These are phyloP conservation scores for Myotis lucifugus DNA, from an alignment of 2,113 vertebrate genomes.

Conservation along the genomic window DNA sequence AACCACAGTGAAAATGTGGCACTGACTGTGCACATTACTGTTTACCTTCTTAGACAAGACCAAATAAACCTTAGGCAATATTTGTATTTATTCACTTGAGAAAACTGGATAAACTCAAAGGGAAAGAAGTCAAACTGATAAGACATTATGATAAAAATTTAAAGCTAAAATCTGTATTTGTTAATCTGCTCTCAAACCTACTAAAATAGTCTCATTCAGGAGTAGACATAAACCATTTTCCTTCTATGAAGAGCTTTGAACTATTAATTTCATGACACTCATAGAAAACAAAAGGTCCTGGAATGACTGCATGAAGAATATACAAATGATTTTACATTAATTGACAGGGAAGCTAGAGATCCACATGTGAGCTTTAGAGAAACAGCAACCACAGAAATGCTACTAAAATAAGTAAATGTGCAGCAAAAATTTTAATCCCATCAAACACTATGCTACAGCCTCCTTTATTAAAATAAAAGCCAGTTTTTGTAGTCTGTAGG, in stretches of 20 bases:
- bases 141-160: neutral
- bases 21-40: neutral
- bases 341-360: neutral
- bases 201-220: neutral
- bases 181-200: neutral
- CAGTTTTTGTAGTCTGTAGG: neutral
- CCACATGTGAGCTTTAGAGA: neutral
- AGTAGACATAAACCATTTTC: neutral
- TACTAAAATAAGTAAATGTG: neutral
- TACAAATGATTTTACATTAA: neutral
- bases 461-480: constrained; percentile 17
- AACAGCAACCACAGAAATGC: neutral
- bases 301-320: neutral
- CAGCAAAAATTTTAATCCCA: neutral
- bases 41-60: neutral
- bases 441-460: neutral
- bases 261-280: neutral
- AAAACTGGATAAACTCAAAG: neutral
- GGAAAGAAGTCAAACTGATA: neutral
- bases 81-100: neutral
- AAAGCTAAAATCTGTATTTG: neutral
- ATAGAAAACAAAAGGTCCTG: neutral
- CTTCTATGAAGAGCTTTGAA: neutral
- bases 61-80: neutral
- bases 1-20: neutral